Evolutionary conservation across 2,113 vertebrate species (phyloP).

Genomic region (Cnemophilus loriae): DNA sequence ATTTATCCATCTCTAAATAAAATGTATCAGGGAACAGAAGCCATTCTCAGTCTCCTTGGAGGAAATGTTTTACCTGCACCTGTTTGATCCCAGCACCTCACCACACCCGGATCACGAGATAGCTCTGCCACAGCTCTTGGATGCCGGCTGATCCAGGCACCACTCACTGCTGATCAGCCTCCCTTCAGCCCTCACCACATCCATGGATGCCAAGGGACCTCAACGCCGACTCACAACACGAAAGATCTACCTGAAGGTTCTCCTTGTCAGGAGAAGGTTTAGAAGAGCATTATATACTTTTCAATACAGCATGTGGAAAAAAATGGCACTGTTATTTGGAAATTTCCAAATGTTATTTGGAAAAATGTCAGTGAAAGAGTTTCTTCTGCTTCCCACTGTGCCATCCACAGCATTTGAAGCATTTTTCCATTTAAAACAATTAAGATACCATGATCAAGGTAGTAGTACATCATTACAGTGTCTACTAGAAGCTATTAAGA

Average conservation of each 20-base stretch:
- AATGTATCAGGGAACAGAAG: background rate
- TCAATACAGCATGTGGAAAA: background rate
- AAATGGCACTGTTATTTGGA: background rate
- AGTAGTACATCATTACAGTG: background rate
- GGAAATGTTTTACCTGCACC: background rate
- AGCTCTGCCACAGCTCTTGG: background rate
- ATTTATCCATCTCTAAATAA: background rate
- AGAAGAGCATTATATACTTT: background rate
- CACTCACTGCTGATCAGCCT: background rate
- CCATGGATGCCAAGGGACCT: background rate
- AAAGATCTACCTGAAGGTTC: background rate
- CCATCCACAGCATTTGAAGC: background rate
- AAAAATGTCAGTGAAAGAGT: background rate
- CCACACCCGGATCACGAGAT: fast-evolving
- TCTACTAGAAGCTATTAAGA: background rate
- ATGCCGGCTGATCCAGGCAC: fast-evolving
- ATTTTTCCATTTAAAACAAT: background rate
- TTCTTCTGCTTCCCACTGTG: background rate
- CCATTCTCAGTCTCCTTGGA: background rate
- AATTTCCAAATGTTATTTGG: background rate
- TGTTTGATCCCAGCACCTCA: background rate
- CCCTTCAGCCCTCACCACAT: background rate
- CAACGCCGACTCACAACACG: fast-evolving
- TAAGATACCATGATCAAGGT: background rate
- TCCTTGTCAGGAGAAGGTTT: background rate